Conservation (phyloP, 2,888 invertebrate species). For the Caenorhabditis sp. region DNA sequence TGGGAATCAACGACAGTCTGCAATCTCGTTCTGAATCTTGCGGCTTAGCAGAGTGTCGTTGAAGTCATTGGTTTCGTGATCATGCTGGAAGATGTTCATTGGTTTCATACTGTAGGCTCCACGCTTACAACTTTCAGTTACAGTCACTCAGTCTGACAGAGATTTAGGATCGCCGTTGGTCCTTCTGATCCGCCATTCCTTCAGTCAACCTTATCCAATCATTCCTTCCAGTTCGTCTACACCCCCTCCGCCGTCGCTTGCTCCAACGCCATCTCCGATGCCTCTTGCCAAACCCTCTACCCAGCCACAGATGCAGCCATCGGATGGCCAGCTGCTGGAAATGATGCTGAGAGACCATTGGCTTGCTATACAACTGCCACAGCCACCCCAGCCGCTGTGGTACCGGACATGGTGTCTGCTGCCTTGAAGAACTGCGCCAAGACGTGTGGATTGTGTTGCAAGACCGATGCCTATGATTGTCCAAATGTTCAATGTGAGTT, state of each 20-base stretch:
- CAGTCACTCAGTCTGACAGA: no score
- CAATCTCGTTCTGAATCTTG: no score
- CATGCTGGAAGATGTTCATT: no score
- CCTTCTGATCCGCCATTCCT: no score
- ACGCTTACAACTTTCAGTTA: no score
- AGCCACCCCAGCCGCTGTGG: conserved; percentile 28
- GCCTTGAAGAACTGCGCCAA: conserved; percentile 25
- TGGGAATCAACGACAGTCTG: no score
- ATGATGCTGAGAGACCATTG: conserved; percentile 10
- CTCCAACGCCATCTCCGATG: conserved; percentile 39
- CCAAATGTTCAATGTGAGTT: conserved; percentile 10
- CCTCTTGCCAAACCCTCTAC: conserved; percentile 26
- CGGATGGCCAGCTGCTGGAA: conserved; percentile 21
- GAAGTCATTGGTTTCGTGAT: no score
- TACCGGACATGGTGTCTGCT: conserved; percentile 30
- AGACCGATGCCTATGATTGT: conserved; percentile 19
- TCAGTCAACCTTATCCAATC: not conserved
- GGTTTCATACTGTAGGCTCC: no score
- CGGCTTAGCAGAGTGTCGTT: no score
- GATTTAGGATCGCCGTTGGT: no score
- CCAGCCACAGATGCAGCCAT: conserved; percentile 10
- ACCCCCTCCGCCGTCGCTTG: conserved; percentile 34
- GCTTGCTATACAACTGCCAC: conserved; percentile 31
- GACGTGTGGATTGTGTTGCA: conserved; percentile 38
- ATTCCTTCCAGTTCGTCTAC: conserved; percentile 34